Evolutionary conservation across 2,113 vertebrate species (phyloP), one percentile per base, ranked within the genome.

Genomic region (Brienomyrus brachyistius): DNA sequence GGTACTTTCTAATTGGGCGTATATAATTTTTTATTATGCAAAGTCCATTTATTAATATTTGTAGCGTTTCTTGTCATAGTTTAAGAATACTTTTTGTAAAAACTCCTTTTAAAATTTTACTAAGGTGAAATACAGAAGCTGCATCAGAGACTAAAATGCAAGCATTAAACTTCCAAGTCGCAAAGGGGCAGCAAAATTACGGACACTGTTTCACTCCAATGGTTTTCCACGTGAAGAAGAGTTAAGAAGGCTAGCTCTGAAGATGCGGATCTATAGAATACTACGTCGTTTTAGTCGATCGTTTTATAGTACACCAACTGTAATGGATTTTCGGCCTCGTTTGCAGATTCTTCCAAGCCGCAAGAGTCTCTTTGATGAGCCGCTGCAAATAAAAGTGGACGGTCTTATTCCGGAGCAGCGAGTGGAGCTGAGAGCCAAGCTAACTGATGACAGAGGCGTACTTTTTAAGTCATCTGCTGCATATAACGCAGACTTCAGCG

Each of bases 401-500:
- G 97, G 97, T 1, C 95, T 98, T 3, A 23, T 4, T 23, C 94
- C 97, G 0, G 91, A 90, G 50, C 96, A 96, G 92, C 40, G 89
- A 0, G 95, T 98, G 40, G 93, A 95, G 15, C 89, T 98, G 40
- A 94, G 92, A 23, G 96, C 97, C 83, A 95, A 92, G 86, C 27
- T 98, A 43, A 80, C 91, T 35, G 97, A 98, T 15, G 97, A 97
- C 83, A 95, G 90, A 5, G 96, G 95, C 1, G 85, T 92, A 2
- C 15, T 92, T 0, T 99, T 98, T 93, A 92, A 93, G 52, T 95
- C 97, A 19, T 92, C 91, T 0, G 97, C 96, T 45, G 90, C 3
- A 43, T 98, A 97, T 91, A 91, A 52, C 86, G 95, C 97, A 5
- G 96, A 93, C 83, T 88, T 89, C 62, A 43, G 1, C 0, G 97